Percentiles rank a stretch among this genome's conserved stretches.
These are phyloP conservation scores for Octomys mimax DNA, from an alignment of 2,797 vertebrate species.

Conservation along the genomic window DNA sequence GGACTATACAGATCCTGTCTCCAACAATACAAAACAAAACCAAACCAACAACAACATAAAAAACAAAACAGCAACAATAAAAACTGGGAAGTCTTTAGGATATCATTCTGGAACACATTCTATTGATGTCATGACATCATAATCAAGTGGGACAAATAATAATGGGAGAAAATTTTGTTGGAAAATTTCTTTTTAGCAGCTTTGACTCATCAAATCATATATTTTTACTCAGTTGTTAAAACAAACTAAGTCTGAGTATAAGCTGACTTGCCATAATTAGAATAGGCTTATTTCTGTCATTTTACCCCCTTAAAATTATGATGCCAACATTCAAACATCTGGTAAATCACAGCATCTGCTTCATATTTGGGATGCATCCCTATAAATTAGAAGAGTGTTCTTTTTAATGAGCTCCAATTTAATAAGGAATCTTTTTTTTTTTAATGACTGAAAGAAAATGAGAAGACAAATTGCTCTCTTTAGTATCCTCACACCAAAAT, in stretches of 20 bases:
- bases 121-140: slow-evolving; percentile 48
- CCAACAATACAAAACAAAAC: not conserved
- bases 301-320: slow-evolving; percentile 78
- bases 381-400: slow-evolving; percentile 80
- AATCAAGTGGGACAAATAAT: slow-evolving; percentile 66
- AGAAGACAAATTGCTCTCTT: slow-evolving; percentile 60
- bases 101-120: slow-evolving; percentile 44
- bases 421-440: slow-evolving; percentile 78
- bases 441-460: slow-evolving; percentile 64
- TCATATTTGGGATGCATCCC: slow-evolving; percentile 81
- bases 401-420: slow-evolving; percentile 81
- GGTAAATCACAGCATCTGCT: slow-evolving; percentile 81
- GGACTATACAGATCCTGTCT: not conserved
- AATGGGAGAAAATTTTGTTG: slow-evolving; percentile 57
- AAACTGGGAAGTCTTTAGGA: slow-evolving; percentile 41
- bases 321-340: slow-evolving; percentile 81
- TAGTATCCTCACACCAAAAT: slow-evolving; percentile 11
- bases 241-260: slow-evolving; percentile 61
- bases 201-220: slow-evolving; percentile 66
- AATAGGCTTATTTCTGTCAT: slow-evolving; percentile 76
- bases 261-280: slow-evolving; percentile 78
- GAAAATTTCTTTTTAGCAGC: slow-evolving; percentile 62
- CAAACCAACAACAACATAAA: no score
- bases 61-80: not conserved
- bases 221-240: slow-evolving; percentile 74